These are phyloP conservation scores for Pseudonaja textilis DNA, from an alignment of 2,113 vertebrate species.

Conservation along the genomic window DNA sequence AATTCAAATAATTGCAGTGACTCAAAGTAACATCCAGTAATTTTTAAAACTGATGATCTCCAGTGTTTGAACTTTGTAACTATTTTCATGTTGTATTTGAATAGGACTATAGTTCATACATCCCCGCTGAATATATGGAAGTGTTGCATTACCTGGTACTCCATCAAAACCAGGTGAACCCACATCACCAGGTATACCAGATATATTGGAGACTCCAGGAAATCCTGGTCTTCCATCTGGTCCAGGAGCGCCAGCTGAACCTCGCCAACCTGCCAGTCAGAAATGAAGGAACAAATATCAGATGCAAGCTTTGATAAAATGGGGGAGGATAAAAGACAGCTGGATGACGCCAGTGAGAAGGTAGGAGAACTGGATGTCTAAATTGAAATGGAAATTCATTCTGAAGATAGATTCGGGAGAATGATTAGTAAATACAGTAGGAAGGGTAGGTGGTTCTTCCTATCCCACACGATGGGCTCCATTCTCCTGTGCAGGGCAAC, in stretches of 20 bases:
- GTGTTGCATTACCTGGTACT: constrained; percentile 73
- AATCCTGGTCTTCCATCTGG: constrained; percentile 74
- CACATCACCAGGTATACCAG: constrained; percentile 78
- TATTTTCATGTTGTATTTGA: neutral
- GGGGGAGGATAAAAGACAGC: neutral
- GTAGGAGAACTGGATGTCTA: neutral
- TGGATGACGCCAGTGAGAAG: neutral
- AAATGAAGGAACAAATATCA: constrained; percentile 24
- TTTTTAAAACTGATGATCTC: neutral
- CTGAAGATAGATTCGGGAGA: neutral
- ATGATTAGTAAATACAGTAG: neutral
- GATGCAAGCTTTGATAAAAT: neutral
- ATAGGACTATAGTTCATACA: neutral
- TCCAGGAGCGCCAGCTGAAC: constrained; percentile 77
- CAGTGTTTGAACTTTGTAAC: neutral
- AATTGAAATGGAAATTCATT: neutral
- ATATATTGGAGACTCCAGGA: constrained; percentile 72
- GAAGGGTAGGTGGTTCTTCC: neutral
- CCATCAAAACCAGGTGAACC: constrained; percentile 79
- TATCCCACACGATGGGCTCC: neutral
- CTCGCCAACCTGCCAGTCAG: constrained; percentile 74
- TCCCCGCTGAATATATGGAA: neutral
- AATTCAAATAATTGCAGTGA: neutral
- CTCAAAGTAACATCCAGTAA: neutral
- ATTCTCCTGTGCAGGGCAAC: too few species aligned